Evolutionary conservation across 2,888 invertebrate species (phyloP).

Genomic region (Leptopilina drosophilae): DNA sequence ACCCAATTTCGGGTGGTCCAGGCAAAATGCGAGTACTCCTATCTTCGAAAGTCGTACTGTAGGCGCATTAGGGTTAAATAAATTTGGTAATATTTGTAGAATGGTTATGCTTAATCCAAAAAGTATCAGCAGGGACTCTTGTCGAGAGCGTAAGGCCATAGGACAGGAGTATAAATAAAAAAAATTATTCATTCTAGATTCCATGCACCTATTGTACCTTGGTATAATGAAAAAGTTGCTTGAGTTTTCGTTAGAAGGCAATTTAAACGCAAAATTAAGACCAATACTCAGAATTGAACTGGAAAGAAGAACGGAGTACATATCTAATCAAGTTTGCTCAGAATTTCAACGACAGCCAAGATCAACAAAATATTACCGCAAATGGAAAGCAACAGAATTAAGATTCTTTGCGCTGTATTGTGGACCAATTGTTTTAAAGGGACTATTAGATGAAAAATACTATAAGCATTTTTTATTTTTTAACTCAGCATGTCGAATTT

Average conservation of each 20-base stretch:
- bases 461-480: slow-evolving; percentile 50
- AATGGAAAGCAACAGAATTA: slow-evolving; percentile 54
- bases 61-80: too few relatives aligned
- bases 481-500: slow-evolving; percentile 43
- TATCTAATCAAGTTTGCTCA: slow-evolving; percentile 41
- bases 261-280: slow-evolving; percentile 4
- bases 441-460: slow-evolving; percentile 40
- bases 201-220: slow-evolving; percentile 53
- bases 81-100: too few relatives aligned
- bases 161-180: too few relatives aligned
- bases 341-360: slow-evolving; percentile 53
- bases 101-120: too few relatives aligned
- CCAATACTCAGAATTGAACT: slow-evolving; percentile 7
- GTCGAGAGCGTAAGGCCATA: too few relatives aligned
- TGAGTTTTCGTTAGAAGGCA: slow-evolving; percentile 46
- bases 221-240: slow-evolving; percentile 49
- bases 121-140: too few relatives aligned
- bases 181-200: slow-evolving; percentile 52
- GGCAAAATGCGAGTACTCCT: too few relatives aligned
- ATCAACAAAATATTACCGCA: slow-evolving; percentile 33
- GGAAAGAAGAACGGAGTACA: slow-evolving; percentile 22
- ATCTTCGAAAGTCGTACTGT: too few relatives aligned
- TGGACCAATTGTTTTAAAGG: slow-evolving; percentile 56
- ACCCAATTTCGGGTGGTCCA: too few relatives aligned
- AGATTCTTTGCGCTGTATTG: slow-evolving; percentile 55